Base-by-base conservation (phyloP, 2,888 invertebrate genomes). In the Salticus scenicus region DNA sequence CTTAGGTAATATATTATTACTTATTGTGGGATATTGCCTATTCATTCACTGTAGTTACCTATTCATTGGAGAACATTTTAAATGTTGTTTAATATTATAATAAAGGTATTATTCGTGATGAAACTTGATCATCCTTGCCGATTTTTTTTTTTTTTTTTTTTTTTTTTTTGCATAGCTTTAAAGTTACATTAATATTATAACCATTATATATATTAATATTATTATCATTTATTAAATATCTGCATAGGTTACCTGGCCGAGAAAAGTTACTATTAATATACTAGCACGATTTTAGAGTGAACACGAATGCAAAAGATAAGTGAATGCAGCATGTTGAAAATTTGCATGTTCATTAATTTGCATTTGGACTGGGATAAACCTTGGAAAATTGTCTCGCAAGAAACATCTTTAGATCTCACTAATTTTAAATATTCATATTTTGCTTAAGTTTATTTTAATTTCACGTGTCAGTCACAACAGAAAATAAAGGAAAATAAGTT, bases 381-480 rank as follows among this genome's bases (percentile, higher is more conserved):
- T n/a, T 17, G 47, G 47, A 47, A 47, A 47, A 47, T 47, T 47
- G 47, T 47, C 17, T 47, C 47, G 12, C 2, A n/a, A 47, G 47
- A 17, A 47, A 10, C 47, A 47, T 47, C 14, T 2, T 10, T 2
- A n/a, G 47, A 7, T 47, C 47, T 47, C 47, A 47, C 47, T 47
- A 47, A 47, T 47, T 47, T 47, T 47, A 47, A 47, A 47, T 47
- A 10, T 47, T 10, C 47, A 47, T 47, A 47, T 47, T 47, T 47
- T 47, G 17, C 47, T 47, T 47, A 47, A 47, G 47, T 47, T 47
- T n/a, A 47, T 47, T 47, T 47, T 47, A 47, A 47, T 47, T 47
- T 47, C 47, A 47, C 47, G 17, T 10, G 47, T 10, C 47, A 47
- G 14, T 47, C 47, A 47, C 17, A 17, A 47, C 10, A 5, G 17